Base-by-base conservation (phyloP, 1,140 invertebrate species). In the Lepidostoma basale region DNA sequence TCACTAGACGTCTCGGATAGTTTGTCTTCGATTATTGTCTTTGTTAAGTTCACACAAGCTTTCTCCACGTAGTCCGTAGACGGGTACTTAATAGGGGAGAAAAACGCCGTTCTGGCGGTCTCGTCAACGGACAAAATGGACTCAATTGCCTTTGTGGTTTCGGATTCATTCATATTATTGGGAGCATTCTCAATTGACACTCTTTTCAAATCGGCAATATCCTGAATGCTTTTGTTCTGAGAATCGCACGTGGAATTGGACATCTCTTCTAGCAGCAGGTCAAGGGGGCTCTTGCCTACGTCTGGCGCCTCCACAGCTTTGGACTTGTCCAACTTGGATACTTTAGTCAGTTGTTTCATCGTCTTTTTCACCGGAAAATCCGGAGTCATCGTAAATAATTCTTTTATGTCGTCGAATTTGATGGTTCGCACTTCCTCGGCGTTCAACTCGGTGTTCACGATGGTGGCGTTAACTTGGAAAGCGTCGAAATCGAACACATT, bases 1-100 rank as follows among this genome's bases (percentile, higher is more conserved):
- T 56, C 52, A 28, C 20, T 9, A 16, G 30, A 56, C 8, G 20
- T 30, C 4, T 56, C 52, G 36, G 30, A 30, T 8, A 36, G 16
- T n/a, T 33, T 33, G 20, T 60, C 56, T 23, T 60, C 56, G 3
- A 60, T 60, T 14, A 60, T 60, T n/a, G 56, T 22, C 12, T 60
- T 60, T 1, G 33, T 60, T 23, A 60, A 40, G 8, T 8, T 60
- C 14, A 42, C 56, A 16, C 56, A 60, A 42, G 39, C 39, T 23
- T 18, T 20, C 9, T 60, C 56, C 14, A 60, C 56, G 42, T 60
- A 25, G 18, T n/a, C 56, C 3, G 18, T 23, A 16, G 12, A 16
- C 12, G 16, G 36, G 20, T 33, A 56, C 18, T 56, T 33, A 8
- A 56, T 33, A 18, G 36, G 56, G 23, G 30, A 26, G 23, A 60